Conservation (phyloP, 2,113 vertebrate species). For the Nothobranchius furzeri region DNA sequence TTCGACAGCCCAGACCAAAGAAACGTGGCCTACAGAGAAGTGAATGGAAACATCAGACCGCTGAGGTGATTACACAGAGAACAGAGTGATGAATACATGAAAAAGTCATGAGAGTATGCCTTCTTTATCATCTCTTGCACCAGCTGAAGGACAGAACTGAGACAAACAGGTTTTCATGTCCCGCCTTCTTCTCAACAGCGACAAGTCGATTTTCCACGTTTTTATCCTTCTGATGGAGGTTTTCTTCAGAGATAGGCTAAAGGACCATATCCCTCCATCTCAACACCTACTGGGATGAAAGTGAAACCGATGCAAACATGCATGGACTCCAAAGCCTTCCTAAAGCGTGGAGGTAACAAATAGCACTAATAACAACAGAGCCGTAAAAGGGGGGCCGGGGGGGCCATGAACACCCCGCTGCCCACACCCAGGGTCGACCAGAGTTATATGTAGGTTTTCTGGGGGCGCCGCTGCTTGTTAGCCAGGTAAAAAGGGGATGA, state of each 20-base stretch:
- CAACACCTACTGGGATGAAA: constrained; percentile 21
- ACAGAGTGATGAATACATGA: constrained; percentile 26
- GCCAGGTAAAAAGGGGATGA: no score
- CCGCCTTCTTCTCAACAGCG: constrained; percentile 49
- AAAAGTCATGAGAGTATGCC: constrained; percentile 26
- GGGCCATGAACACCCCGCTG: no score
- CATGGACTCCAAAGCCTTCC: background rate
- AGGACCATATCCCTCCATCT: constrained; percentile 9
- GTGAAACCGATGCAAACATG: constrained; percentile 12
- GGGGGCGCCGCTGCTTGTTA: no score
- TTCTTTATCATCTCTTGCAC: constrained; percentile 29
- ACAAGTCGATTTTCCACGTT: constrained; percentile 2
- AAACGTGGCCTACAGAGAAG: no score
- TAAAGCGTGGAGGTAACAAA: no score
- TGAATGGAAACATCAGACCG: no score
- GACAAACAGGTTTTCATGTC: constrained; percentile 42
- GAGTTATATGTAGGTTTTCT: no score
- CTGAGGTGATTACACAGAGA: no score
- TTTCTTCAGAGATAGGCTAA: constrained; percentile 13
- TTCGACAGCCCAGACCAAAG: no score
- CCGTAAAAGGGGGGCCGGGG: no score
- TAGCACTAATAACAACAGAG: no score
- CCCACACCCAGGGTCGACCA: no score
- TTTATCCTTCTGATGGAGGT: constrained; percentile 27
- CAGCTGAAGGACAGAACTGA: constrained; percentile 33